Percentiles rank a stretch among this genome's conserved stretches.
Conservation (phyloP, 2,888 invertebrate species). For the Parnassius orleans region DNA sequence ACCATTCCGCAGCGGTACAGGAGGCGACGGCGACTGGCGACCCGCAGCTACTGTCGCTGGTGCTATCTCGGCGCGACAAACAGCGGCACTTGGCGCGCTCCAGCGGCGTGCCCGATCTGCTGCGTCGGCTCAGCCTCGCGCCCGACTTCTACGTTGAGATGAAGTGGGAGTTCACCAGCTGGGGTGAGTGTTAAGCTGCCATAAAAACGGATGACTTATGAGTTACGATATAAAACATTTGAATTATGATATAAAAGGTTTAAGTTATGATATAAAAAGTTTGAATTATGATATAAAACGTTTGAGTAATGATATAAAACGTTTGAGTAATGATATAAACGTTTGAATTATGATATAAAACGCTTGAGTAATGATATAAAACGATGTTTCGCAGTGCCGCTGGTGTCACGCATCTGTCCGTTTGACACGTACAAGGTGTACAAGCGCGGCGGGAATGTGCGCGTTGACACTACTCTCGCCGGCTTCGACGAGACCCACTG, state of each 20-base stretch:
- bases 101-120: conserved; percentile 93
- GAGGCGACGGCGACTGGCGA: conserved; percentile 97
- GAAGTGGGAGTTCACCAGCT: conserved; percentile 99
- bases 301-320: no score
- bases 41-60: conserved; percentile 92
- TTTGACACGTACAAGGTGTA: conserved; percentile 99
- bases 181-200: conserved; percentile 84
- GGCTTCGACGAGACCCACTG: conserved; percentile 97
- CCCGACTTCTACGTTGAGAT: conserved; percentile 99
- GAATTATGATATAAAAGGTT: no score
- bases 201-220: no score
- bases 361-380: no score
- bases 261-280: no score
- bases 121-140: conserved; percentile 93
- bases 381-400: conserved; percentile 86
- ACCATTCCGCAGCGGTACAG: conserved; percentile 85
- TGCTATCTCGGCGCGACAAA: conserved; percentile 93
- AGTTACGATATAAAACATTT: no score
- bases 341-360: no score
- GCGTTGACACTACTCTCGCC: conserved; percentile 97
- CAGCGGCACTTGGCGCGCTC: conserved; percentile 93
- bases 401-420: conserved; percentile 97
- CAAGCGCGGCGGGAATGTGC: conserved; percentile 96
- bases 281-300: no score
- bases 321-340: no score